A percentile compares a stretch with the other conserved stretches of the same genome.
These are phyloP conservation scores for Campoletis sonorensis DNA, from an alignment of 1,140 invertebrate species.

Conservation along the genomic window DNA sequence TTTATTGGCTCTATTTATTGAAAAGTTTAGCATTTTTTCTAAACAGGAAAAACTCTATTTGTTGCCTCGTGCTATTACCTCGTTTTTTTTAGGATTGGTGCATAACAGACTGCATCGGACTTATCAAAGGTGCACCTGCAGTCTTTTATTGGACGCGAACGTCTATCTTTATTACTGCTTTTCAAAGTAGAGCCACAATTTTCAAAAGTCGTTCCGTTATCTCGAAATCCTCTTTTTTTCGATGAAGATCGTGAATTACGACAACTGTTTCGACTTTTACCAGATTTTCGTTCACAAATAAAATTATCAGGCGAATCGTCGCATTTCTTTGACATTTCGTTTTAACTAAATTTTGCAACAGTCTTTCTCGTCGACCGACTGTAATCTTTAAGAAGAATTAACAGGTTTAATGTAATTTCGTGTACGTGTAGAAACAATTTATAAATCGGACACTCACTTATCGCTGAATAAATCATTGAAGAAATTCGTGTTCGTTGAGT, in stretches of 20 bases:
- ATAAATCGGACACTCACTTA: too few species aligned
- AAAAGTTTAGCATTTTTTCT: too few species aligned
- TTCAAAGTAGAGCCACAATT: background rate
- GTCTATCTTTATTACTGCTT: background rate
- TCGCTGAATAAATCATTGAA: too few species aligned
- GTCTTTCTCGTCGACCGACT: background rate
- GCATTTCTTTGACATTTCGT: slow-evolving; percentile 16
- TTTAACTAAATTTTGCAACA: background rate
- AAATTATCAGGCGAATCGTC: background rate
- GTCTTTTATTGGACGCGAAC: background rate
- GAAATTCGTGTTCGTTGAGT: too few species aligned
- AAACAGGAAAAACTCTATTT: too few species aligned
- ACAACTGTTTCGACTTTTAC: background rate
- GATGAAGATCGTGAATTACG: background rate
- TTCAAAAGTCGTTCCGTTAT: background rate
- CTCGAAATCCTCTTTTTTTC: background rate
- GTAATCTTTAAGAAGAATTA: background rate
- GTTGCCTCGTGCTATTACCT: background rate
- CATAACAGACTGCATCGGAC: background rate
- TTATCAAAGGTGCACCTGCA: background rate
- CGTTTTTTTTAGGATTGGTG: background rate
- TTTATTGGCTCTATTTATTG: too few species aligned
- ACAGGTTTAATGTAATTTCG: too few species aligned
- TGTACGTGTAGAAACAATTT: too few species aligned
- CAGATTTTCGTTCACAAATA: slow-evolving; percentile 1